Evolutionary conservation across 2,888 invertebrate genomes (phyloP).

Genomic region (Dione vanillae): DNA sequence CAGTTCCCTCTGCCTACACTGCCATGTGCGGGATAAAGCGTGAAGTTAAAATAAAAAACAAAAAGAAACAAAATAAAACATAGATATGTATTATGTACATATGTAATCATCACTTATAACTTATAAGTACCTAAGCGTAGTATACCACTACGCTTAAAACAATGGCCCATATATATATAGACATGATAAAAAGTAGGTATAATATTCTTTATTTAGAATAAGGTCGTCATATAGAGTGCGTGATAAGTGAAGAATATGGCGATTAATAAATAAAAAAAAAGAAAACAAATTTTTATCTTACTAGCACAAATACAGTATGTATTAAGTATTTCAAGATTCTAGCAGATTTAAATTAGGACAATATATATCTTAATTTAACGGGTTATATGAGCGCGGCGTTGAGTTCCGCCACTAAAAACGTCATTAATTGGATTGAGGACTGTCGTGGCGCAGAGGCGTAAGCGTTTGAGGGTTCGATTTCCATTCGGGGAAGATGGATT

Average conservation of each 20-base stretch:
- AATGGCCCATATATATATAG: slow-evolving; percentile 1
- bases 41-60: not conserved
- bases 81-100: too few species aligned
- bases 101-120: too few species aligned
- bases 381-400: too few species aligned
- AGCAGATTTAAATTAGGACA: not conserved
- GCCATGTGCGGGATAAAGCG: too few species aligned
- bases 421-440: not conserved
- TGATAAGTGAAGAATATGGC: slow-evolving; percentile 3
- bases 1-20: too few species aligned
- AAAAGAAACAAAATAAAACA: too few species aligned
- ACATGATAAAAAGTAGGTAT: slow-evolving; percentile 9
- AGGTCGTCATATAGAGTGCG: not conserved
- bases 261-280: not conserved
- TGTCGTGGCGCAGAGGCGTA: too few species aligned
- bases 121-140: not conserved
- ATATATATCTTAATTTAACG: not conserved
- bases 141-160: not conserved
- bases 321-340: too few species aligned
- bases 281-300: slow-evolving; percentile 1
- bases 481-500: too few species aligned
- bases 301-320: not conserved
- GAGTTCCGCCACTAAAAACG: not conserved
- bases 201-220: slow-evolving; percentile 6
- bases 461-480: too few species aligned